Evolutionary conservation across 2,888 invertebrate species (phyloP), one percentile per base, ranked within the genome.

Genomic region (Ametastegia equiseti): DNA sequence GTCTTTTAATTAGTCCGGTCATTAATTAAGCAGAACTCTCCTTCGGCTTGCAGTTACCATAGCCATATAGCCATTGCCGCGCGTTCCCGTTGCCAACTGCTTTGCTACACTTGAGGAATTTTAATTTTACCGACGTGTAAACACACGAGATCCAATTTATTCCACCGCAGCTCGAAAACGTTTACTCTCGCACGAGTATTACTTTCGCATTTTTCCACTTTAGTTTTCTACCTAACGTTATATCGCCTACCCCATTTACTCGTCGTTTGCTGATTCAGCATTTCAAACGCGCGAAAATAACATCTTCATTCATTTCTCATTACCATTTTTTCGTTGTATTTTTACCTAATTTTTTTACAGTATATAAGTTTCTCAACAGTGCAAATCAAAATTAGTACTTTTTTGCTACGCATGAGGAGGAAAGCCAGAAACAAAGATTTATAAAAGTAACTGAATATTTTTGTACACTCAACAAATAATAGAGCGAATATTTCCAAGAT

Each of bases 121-220:
- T 89, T 87, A 88, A 86, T 88, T 88, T 87, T 83, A 84, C 84
- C 83, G 84, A 86, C 86, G 86, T 88, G 89, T 89, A 89, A 88
- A 89, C 87, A 88, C 86, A 85, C 86, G 84, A 84, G 85, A 85
- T 84, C 86, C 88, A 88, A 89, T 89, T 88, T 88, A 88, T 89
- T 89, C 87, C 83, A 84, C 87, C 85, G 80, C 83, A 85, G 82
- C 82, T 13, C 19, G 54, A n/a, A n/a, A 45, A 36, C 54, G 75
- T 54, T 75, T 75, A 9, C 54, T 36, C 30, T 71, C 71, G 30
- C 54, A 2, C 50, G 30, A 75, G 54, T 75, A 75, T 75, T 75
- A 50, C 75, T 75, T 75, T 75, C 54, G 13, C 19, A 75, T 50
- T 54, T 75, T 75, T 19, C 27, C 54, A 9, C 13, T 50, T 54